Conservation (phyloP, 2,797 vertebrate species). For the Hyperoplus immaculatus region DNA sequence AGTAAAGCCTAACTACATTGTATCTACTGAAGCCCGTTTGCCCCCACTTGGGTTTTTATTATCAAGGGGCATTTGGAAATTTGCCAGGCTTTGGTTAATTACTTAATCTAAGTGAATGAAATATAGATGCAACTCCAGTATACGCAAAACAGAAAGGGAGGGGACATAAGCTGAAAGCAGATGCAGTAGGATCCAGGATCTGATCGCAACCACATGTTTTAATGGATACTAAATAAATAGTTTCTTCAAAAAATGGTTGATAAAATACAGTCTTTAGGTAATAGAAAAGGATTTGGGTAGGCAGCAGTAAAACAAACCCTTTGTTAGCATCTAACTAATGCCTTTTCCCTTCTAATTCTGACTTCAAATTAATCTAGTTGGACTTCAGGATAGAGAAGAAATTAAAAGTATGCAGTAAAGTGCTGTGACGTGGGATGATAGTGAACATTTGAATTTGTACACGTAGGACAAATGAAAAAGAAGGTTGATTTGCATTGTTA, state of each 20-base stretch:
- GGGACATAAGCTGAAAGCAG: slow-evolving; percentile 20
- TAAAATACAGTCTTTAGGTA: slow-evolving; percentile 29
- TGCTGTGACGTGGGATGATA: slow-evolving; percentile 14
- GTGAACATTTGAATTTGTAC: neutral
- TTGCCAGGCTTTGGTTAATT: slow-evolving; percentile 40
- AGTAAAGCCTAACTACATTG: slow-evolving; percentile 25
- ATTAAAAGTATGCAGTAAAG: neutral
- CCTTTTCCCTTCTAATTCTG: slow-evolving; percentile 27
- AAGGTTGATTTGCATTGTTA: neutral
- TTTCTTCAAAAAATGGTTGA: slow-evolving; percentile 16
- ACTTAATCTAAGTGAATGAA: slow-evolving; percentile 44
- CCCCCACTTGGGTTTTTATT: slow-evolving; percentile 15
- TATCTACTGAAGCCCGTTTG: slow-evolving; percentile 22
- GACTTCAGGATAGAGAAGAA: slow-evolving; percentile 17
- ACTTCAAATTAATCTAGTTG: slow-evolving; percentile 23
- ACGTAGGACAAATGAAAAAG: neutral
- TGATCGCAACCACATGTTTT: slow-evolving; percentile 46
- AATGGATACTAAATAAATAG: slow-evolving; percentile 55
- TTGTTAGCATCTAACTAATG: slow-evolving; percentile 32
- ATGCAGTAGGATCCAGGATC: slow-evolving; percentile 15
- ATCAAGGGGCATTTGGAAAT: slow-evolving; percentile 41
- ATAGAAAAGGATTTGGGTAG: slow-evolving; percentile 26
- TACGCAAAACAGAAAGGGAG: slow-evolving; percentile 35
- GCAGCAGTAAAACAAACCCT: slow-evolving; percentile 14
- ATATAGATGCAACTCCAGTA: slow-evolving; percentile 22